Percentiles rank a stretch among this genome's conserved stretches.
Conservation (phyloP, 2,888 invertebrate species). For the Acronicta alni region DNA sequence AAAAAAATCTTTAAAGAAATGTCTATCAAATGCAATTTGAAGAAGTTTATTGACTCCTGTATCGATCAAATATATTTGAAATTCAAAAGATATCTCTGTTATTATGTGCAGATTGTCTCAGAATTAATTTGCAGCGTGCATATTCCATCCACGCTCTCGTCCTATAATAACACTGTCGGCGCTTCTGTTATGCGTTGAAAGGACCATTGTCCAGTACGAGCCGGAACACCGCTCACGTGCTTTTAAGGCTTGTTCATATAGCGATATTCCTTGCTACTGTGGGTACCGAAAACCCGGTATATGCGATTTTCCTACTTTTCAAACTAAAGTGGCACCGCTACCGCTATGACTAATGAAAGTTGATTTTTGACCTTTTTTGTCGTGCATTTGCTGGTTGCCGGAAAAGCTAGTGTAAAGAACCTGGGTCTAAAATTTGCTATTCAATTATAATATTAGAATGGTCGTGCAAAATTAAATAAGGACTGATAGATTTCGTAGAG, state of each 20-base stretch:
- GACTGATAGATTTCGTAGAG: too few relatives aligned
- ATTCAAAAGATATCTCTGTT: constrained; percentile 12
- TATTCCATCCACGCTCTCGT: constrained; percentile 38
- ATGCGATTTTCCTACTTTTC: too few relatives aligned
- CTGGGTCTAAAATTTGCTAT: too few relatives aligned
- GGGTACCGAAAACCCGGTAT: too few relatives aligned
- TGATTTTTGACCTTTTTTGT: too few relatives aligned
- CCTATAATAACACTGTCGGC: constrained; percentile 61
- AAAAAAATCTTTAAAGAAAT: not conserved
- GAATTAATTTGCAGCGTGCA: constrained; percentile 30
- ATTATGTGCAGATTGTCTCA: constrained; percentile 18
- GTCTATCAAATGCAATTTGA: not conserved
- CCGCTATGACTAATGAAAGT: too few relatives aligned
- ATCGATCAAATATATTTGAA: not conserved
- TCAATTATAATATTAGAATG: too few relatives aligned
- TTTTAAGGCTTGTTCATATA: constrained; percentile 13
- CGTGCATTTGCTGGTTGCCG: too few relatives aligned
- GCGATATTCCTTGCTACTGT: too few relatives aligned
- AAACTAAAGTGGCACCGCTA: too few relatives aligned
- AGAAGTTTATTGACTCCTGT: not conserved
- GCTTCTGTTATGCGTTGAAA: constrained; percentile 70
- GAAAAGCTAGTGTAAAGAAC: too few relatives aligned
- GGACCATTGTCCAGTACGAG: constrained; percentile 66
- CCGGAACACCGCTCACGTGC: constrained; percentile 49
- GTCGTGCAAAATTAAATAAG: too few relatives aligned